Evolutionary conservation across 35 echinoderm and acorn worm species (phyloP).

Genomic region (Strongylocentrotus purpuratus): DNA sequence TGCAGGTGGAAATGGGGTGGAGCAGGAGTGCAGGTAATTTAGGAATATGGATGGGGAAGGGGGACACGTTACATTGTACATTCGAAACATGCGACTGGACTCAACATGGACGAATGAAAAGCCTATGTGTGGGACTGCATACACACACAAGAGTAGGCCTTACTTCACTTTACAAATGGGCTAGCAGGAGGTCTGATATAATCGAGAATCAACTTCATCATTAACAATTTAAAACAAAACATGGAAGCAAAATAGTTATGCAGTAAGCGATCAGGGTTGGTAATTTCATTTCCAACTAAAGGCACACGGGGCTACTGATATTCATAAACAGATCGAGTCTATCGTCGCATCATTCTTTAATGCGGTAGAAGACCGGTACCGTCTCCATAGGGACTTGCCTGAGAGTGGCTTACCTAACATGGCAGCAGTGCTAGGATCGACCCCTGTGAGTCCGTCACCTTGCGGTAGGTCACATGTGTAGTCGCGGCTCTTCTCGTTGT

Average conservation of each 20-base stretch:
- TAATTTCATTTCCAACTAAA: background rate
- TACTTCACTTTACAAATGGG: background rate
- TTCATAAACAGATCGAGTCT: background rate
- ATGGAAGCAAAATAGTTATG: background rate
- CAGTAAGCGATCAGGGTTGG: background rate
- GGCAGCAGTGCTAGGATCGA: slow-evolving; percentile 42
- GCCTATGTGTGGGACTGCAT: background rate
- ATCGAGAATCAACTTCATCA: background rate
- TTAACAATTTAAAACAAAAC: background rate
- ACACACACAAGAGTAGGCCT: background rate
- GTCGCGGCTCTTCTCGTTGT: slow-evolving; percentile 98
- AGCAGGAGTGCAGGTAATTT: background rate
- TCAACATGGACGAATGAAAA: background rate
- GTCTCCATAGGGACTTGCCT: background rate
- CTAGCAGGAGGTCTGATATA: background rate
- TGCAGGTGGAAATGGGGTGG: background rate
- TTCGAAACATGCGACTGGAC: background rate
- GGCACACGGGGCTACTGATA: background rate
- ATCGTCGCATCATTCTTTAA: background rate
- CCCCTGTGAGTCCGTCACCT: slow-evolving; percentile 63
- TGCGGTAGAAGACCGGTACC: background rate
- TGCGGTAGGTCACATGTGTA: slow-evolving; percentile 92
- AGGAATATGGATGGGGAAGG: background rate
- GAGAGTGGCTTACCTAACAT: slow-evolving; percentile 24
- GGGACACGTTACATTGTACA: background rate